Evolutionary conservation across 2,888 invertebrate species (phyloP).

Genomic region (Steinernema hermaphroditum): DNA sequence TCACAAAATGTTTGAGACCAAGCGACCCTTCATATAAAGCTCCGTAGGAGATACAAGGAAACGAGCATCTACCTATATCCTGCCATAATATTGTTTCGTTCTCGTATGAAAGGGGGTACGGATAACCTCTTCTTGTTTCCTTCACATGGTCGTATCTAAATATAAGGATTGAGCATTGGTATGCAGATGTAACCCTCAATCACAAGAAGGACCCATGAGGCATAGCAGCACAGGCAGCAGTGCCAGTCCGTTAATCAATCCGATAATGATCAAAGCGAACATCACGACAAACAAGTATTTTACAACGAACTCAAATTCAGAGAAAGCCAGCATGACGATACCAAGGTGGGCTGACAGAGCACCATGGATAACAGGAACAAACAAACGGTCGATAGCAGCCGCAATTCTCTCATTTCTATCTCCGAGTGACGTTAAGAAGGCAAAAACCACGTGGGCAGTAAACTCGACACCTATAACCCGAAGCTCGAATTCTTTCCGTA

Average conservation of each 20-base stretch:
- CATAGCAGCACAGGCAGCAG: conserved; percentile 89
- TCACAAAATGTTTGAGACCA: conserved; percentile 24
- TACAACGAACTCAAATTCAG: conserved; percentile 79
- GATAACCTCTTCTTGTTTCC: conserved; percentile 32
- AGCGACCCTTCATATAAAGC: conserved; percentile 29
- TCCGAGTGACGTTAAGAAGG: conserved; percentile 89
- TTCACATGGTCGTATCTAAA: conserved; percentile 45
- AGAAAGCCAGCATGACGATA: conserved; percentile 82
- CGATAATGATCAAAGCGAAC: conserved; percentile 80
- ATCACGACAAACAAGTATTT: conserved; percentile 86
- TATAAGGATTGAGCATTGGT: background rate
- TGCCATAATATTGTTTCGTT: background rate
- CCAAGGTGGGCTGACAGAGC: conserved; percentile 85
- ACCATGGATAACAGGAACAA: conserved; percentile 88
- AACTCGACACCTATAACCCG: conserved; percentile 76
- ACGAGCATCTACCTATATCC: conserved; percentile 19
- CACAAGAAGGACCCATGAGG: conserved; percentile 83
- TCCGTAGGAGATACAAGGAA: conserved; percentile 24
- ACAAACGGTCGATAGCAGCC: conserved; percentile 80
- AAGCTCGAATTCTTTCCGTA: background rate
- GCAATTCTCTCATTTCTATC: conserved; percentile 79
- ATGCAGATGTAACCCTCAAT: conserved; percentile 69
- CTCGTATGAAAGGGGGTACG: background rate
- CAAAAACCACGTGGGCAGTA: conserved; percentile 83
- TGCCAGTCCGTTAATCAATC: conserved; percentile 81